phyloP scores from a whole-genome alignment of 2,113 vertebrate genomes.

The Eurypyga helias region DNA sequence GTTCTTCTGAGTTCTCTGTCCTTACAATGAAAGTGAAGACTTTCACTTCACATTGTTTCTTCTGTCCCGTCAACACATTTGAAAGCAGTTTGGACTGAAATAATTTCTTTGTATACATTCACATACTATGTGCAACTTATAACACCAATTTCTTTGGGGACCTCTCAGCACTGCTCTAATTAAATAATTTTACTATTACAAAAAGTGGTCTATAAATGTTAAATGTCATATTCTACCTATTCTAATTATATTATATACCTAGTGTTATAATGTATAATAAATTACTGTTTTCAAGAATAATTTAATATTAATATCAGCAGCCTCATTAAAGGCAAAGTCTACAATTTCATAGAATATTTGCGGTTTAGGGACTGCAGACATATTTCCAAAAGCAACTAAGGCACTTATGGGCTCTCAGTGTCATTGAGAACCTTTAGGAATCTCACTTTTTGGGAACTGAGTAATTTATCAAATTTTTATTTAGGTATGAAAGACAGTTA shows the following conservation, averaged over 20 bases:
- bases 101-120: neutral
- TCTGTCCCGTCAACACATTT: neutral
- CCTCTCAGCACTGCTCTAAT: neutral
- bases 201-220: slow-evolving; percentile 11
- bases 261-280: neutral
- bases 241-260: slow-evolving; percentile 4
- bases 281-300: slow-evolving; percentile 1
- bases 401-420: neutral
- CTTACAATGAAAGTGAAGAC: neutral
- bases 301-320: neutral
- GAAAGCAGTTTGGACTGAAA: neutral
- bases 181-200: slow-evolving; percentile 2
- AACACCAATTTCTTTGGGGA: neutral
- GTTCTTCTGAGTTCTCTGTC: neutral
- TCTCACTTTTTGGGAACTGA: neutral
- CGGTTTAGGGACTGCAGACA: neutral
- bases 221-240: neutral
- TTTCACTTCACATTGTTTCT: neutral
- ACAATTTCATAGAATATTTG: neutral
- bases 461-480: neutral
- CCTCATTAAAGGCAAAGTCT: neutral
- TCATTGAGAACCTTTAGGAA: neutral
- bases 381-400: neutral
- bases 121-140: neutral
- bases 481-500: neutral